A percentile compares a stretch with the other conserved stretches of the same genome.
Conservation (phyloP, 2,797 vertebrate genomes). For the Sandelia bainsii region DNA sequence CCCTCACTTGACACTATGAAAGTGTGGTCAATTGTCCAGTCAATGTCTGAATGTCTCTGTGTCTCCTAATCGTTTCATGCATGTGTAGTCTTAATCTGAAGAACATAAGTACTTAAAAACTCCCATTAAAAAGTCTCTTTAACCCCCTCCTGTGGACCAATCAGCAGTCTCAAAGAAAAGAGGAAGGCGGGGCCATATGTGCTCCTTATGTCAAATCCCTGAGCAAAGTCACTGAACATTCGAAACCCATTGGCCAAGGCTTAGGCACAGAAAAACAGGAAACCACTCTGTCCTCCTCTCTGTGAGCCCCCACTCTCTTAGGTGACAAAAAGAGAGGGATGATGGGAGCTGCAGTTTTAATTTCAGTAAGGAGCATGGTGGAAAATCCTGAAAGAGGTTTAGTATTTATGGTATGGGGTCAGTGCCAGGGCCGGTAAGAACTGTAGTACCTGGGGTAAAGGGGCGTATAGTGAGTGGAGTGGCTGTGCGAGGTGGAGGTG, state of each 20-base stretch:
- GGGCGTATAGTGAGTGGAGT: slow-evolving; percentile 75
- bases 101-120: slow-evolving; percentile 66
- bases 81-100: slow-evolving; percentile 55
- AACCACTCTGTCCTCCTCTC: slow-evolving; percentile 87
- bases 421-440: slow-evolving; percentile 89
- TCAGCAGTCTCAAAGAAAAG: slow-evolving; percentile 72
- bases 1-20: slow-evolving; percentile 31
- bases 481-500: slow-evolving; percentile 65
- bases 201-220: slow-evolving; percentile 85
- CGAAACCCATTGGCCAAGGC: slow-evolving; percentile 63
- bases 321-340: slow-evolving; percentile 39
- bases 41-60: slow-evolving; percentile 38
- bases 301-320: slow-evolving; percentile 80
- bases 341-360: slow-evolving; percentile 42
- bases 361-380: slow-evolving; percentile 32
- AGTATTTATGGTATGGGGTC: slow-evolving; percentile 57
- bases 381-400: slow-evolving; percentile 23
- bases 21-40: slow-evolving; percentile 33
- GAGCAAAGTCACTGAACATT: slow-evolving; percentile 83
- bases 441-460: slow-evolving; percentile 80
- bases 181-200: slow-evolving; percentile 77
- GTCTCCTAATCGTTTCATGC: slow-evolving; percentile 54
- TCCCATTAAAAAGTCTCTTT: slow-evolving; percentile 60
- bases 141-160: slow-evolving; percentile 66
- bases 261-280: slow-evolving; percentile 76